Conservation (phyloP, 1,140 invertebrate species). For the Metopolophium dirhodum region DNA sequence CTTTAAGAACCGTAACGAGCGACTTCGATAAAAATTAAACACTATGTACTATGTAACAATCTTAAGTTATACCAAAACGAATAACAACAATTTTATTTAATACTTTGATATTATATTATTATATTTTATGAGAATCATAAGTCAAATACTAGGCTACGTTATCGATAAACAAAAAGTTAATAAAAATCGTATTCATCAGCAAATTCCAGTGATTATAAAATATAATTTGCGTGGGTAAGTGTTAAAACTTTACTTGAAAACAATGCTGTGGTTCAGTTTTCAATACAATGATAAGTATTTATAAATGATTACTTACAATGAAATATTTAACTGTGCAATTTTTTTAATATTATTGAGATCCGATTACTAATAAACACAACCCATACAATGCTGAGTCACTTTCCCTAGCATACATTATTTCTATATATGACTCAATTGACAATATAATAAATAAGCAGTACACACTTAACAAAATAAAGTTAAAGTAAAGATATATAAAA, state of each 20-base stretch:
- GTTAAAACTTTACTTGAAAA: not conserved
- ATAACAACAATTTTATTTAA: not conserved
- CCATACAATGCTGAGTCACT: conserved; percentile 8
- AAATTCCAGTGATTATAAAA: conserved; percentile 12
- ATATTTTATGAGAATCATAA: not conserved
- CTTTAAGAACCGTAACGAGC: not conserved
- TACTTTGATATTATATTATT: not conserved
- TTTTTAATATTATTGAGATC: not conserved
- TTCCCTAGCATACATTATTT: not conserved
- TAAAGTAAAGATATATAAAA: not conserved
- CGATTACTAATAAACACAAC: not conserved
- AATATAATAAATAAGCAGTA: not conserved
- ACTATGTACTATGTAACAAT: not conserved
- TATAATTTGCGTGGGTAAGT: not conserved
- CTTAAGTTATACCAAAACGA: not conserved
- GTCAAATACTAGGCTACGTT: not conserved
- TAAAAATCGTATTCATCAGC: conserved; percentile 8
- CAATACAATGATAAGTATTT: conserved; percentile 35
- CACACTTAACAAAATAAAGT: not conserved
- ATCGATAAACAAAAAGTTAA: not conserved
- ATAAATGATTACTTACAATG: not conserved
- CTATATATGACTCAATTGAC: not conserved
- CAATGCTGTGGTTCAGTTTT: not conserved
- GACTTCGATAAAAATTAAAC: not conserved
- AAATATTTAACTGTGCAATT: conserved; percentile 26